Conservation (phyloP, 2,113 vertebrate species). For the Pogonocichla stellata region DNA sequence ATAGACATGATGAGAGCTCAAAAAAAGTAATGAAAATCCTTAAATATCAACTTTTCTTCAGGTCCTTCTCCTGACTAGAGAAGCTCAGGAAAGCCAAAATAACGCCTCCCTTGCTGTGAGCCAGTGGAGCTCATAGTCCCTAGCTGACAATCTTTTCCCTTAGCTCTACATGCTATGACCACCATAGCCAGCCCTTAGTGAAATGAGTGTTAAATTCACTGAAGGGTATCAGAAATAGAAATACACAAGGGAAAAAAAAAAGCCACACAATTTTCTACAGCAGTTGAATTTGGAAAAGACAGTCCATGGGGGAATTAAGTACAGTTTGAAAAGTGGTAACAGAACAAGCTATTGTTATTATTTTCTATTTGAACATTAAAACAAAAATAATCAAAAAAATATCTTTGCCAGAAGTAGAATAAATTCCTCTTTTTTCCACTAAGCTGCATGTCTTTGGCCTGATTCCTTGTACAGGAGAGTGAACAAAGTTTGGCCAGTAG, state of each 20-base stretch:
- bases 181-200: slow-evolving; percentile 5
- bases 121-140: slow-evolving; percentile 45
- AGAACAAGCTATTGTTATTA: not conserved
- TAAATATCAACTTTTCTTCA: slow-evolving; percentile 43
- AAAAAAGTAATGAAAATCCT: slow-evolving; percentile 32
- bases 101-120: slow-evolving; percentile 40
- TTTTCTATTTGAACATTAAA: not conserved
- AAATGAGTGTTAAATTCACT: slow-evolving; percentile 18
- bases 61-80: slow-evolving; percentile 52
- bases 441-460: not conserved
- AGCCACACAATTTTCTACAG: not conserved
- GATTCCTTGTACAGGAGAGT: not conserved
- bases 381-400: not conserved
- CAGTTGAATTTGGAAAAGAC: not conserved
- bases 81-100: slow-evolving; percentile 58
- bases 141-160: slow-evolving; percentile 42
- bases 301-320: not conserved
- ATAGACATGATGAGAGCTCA: slow-evolving; percentile 10
- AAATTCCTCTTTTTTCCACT: not conserved
- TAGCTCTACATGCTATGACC: slow-evolving; percentile 45
- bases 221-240: slow-evolving; percentile 20
- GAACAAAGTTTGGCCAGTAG: not conserved
- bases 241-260: not conserved
- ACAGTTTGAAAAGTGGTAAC: not conserved
- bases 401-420: not conserved